Evolutionary conservation across 2,888 invertebrate genomes (phyloP), one percentile per base, ranked within the genome.

Genomic region (Cistogaster globosa): DNA sequence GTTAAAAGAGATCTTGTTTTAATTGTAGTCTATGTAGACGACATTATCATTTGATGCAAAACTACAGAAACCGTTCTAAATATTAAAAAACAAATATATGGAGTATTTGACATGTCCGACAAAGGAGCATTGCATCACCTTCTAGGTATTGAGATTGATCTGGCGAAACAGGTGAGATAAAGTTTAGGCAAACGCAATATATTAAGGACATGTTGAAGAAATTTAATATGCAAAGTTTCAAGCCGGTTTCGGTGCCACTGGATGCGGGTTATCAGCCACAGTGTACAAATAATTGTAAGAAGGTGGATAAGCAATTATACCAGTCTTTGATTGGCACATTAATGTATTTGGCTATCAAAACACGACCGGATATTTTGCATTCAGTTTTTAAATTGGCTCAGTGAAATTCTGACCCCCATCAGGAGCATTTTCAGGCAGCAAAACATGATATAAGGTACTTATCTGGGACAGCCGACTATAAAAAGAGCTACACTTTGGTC

Each of bases 71-170:
- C n/a, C 26, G 20, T 67, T 32, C 12, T 62, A 16, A 18, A 18
- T 32, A 12, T 16, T 80, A 80, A 80, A n/a, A 62, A 7, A 16
- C 72, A 53, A 51, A 80, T 72, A 26, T 26, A 62, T 6, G 76
- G 58, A 55, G 32, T 32, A 58, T 48, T 67, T 45, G 48, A 53
- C 5, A 18, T 62, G 18, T 38, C 36, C 26, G 18, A 14, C 42
- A 42, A 36, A 20, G 60, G 36, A 11, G n/a, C 42, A 14, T 14
- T 42, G 7, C 42, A 42, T 14, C 14, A 14, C 26, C 81, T 77
- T 26, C 36, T 86, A 20, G 83, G 84, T 12, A 81, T 86, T 18
- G 71, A 84, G 53, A 67, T 86, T 0, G 81, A 86, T 45, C 26
- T 51, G 62, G 69, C 0, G 72, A 68, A 8, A 65, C 65, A 22